Evolutionary conservation across 1,140 invertebrate genomes (phyloP).

Genomic region (Rhynchophorus ferrugineus): DNA sequence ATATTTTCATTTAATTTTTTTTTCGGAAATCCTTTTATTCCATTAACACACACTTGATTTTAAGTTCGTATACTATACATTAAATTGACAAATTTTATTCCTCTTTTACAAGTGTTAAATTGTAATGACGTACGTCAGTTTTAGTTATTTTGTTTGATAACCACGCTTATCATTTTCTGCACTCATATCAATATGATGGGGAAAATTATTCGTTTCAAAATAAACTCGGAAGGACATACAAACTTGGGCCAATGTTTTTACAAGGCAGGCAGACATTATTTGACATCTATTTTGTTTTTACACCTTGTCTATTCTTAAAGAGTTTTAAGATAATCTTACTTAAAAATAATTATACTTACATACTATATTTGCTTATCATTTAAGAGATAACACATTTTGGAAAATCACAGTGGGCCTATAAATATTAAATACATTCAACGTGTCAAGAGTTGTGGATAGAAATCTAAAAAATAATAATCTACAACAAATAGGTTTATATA

Average conservation of each 20-base stretch:
- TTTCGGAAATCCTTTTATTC: too few species aligned
- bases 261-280: background rate
- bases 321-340: background rate
- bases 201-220: too few species aligned
- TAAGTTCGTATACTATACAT: too few species aligned
- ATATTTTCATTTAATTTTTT: constrained; percentile 11
- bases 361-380: constrained; percentile 9
- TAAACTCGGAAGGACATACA: background rate
- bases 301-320: background rate
- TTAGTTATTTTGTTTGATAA: too few species aligned
- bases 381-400: constrained; percentile 21
- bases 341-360: background rate
- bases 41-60: too few species aligned
- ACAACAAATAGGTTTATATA: background rate
- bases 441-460: background rate
- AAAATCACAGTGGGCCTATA: constrained; percentile 23
- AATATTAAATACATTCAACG: constrained; percentile 16
- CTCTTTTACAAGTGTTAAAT: too few species aligned
- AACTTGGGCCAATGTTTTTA: background rate
- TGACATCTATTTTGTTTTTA: background rate
- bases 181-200: too few species aligned
- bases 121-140: too few species aligned
- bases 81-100: too few species aligned
- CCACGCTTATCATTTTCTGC: too few species aligned
- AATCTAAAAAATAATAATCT: background rate